These are phyloP conservation scores for Tenebrosternarchus preto DNA, from an alignment of 2,113 vertebrate genomes.

Conservation along the genomic window DNA sequence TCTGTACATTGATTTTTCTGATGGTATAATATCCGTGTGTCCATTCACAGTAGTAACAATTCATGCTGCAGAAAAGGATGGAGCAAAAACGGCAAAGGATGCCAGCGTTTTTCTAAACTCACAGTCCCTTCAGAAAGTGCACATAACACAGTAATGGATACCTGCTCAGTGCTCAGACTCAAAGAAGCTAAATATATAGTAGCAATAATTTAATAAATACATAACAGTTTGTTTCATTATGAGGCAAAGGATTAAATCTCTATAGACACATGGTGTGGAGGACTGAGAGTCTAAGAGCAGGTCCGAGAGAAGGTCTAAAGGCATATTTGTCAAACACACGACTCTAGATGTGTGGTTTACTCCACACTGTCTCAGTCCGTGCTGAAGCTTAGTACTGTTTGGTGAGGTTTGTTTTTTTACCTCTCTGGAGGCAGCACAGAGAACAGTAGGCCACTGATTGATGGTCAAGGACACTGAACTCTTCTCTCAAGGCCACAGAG, in stretches of 20 bases:
- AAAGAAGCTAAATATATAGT: constrained; percentile 11
- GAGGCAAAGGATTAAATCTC: constrained; percentile 21
- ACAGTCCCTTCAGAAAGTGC: constrained; percentile 16
- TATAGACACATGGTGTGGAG: constrained; percentile 30
- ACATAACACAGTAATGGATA: constrained; percentile 22
- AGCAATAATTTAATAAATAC: not conserved
- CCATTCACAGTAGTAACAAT: not conserved
- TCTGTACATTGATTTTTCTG: not conserved
- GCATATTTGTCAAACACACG: constrained; percentile 37
- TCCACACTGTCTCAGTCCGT: constrained; percentile 21
- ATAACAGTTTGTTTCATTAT: constrained; percentile 27
- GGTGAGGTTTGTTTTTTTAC: constrained; percentile 48
- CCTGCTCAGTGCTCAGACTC: not conserved
- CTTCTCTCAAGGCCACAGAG: constrained; percentile 56
- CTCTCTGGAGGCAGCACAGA: constrained; percentile 58
- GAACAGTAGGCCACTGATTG: constrained; percentile 73
- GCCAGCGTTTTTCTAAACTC: not conserved
- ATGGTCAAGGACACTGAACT: constrained; percentile 76
- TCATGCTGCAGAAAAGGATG: too few relatives aligned
- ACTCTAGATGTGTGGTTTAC: constrained; percentile 29
- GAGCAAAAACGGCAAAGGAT: not conserved
- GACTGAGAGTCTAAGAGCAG: constrained; percentile 18
- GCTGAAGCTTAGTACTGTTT: constrained; percentile 62
- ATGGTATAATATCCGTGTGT: too few relatives aligned
- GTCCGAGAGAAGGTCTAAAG: constrained; percentile 36